Conservation (phyloP, 2,888 invertebrate genomes). For the Tenthredo notha region DNA sequence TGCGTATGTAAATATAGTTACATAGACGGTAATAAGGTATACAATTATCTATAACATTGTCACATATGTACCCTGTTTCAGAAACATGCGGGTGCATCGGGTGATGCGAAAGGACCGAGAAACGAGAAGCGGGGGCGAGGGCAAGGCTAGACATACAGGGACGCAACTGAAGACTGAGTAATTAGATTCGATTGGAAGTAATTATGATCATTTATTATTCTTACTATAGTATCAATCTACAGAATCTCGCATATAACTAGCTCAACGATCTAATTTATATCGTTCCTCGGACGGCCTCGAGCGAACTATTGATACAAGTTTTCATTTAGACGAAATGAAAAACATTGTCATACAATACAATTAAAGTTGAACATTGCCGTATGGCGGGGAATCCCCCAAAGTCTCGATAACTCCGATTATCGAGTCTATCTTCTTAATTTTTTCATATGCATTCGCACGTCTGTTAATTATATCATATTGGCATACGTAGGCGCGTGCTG, state of each 20-base stretch:
- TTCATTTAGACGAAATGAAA: neutral
- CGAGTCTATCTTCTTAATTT: neutral
- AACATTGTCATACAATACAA: neutral
- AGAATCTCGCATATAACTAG: neutral
- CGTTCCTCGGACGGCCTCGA: neutral
- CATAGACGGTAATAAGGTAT: neutral
- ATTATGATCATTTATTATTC: neutral
- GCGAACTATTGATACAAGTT: neutral
- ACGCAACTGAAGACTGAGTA: neutral
- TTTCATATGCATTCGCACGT: neutral
- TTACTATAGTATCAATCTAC: neutral
- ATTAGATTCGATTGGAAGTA: conserved; percentile 24
- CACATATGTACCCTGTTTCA: neutral
- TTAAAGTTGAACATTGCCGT: neutral
- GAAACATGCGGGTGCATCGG: neutral
- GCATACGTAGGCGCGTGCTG: neutral
- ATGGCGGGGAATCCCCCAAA: neutral
- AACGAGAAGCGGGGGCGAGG: neutral
- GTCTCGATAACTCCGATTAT: neutral
- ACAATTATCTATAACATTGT: neutral
- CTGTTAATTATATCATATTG: neutral
- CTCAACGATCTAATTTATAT: conserved; percentile 4
- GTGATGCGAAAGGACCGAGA: neutral
- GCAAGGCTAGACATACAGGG: neutral
- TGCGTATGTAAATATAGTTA: neutral